These are phyloP conservation scores for Vicugna pacos DNA, from an alignment of 2,113 vertebrate species.

Conservation along the genomic window DNA sequence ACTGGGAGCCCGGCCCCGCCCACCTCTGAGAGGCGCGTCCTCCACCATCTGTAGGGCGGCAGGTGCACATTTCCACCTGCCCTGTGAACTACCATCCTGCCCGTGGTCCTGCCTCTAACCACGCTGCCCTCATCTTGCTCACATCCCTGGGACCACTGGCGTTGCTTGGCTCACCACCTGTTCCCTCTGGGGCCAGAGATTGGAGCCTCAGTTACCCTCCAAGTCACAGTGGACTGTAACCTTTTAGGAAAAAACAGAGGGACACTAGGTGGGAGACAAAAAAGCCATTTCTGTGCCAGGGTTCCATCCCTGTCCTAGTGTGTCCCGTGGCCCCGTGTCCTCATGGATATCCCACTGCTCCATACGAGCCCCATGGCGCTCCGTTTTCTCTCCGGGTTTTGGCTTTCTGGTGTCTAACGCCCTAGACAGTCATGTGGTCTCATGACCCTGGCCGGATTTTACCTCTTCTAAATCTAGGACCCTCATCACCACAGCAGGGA, in stretches of 20 bases:
- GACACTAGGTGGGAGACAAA: neutral
- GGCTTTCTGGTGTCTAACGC: too few species aligned
- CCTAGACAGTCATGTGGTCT: too few species aligned
- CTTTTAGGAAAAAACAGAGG: neutral
- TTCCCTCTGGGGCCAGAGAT: neutral
- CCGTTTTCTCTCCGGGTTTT: neutral
- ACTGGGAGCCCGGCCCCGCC: accelerated
- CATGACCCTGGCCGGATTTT: neutral
- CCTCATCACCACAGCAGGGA: neutral
- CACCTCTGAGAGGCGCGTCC: neutral
- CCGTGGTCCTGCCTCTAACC: accelerated
- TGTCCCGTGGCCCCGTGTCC: neutral
- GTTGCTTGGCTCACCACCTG: too few species aligned
- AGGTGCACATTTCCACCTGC: accelerated
- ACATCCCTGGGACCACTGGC: neutral
- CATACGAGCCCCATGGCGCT: accelerated
- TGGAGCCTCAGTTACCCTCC: too few species aligned
- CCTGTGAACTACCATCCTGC: neutral
- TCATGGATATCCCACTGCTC: accelerated
- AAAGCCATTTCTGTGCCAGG: neutral
- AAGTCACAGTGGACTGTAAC: too few species aligned
- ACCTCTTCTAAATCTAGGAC: neutral
- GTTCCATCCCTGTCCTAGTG: too few species aligned
- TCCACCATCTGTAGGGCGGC: accelerated
- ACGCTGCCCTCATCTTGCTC: neutral